Evolutionary conservation across 2,797 vertebrate species (phyloP).

Genomic region (Gymnodraco acuticeps): DNA sequence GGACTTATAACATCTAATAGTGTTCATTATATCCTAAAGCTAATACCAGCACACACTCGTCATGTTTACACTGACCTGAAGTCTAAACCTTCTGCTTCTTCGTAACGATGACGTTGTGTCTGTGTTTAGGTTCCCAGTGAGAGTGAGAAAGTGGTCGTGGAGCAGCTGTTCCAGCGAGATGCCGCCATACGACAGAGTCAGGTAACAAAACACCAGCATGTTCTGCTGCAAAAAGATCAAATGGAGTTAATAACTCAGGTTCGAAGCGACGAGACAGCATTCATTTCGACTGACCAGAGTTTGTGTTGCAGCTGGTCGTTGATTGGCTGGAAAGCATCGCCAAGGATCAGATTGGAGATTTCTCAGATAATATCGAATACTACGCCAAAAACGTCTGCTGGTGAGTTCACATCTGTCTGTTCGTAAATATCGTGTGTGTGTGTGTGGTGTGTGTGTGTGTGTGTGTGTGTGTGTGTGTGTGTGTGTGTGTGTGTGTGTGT

Average conservation of each 20-base stretch:
- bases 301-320: constrained; percentile 90
- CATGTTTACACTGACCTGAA: too few species aligned
- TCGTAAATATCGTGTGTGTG: not conserved
- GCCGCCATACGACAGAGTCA: constrained; percentile 94
- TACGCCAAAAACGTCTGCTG: constrained; percentile 98
- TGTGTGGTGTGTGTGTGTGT: not conserved
- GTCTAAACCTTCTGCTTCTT: too few species aligned
- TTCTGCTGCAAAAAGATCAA: not conserved
- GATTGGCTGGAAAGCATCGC: constrained; percentile 99
- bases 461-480: constrained; percentile 19
- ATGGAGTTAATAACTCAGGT: not conserved
- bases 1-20: too few species aligned
- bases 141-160: constrained; percentile 93
- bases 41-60: too few species aligned
- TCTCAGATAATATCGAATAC: constrained; percentile 97
- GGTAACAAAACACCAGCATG: constrained; percentile 74
- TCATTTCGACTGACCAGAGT: not conserved
- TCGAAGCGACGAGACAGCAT: not conserved
- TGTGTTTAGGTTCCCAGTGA: constrained; percentile 83
- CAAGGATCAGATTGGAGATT: constrained; percentile 95
- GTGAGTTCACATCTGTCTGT: constrained; percentile 81
- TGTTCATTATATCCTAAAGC: too few species aligned
- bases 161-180: constrained; percentile 94
- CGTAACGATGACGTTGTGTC: not conserved
- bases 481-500: constrained; percentile 10